Percentiles rank a stretch among this genome's conserved stretches.
Conservation (phyloP, 2,888 invertebrate species). For the Aproaerema taeniolella region DNA sequence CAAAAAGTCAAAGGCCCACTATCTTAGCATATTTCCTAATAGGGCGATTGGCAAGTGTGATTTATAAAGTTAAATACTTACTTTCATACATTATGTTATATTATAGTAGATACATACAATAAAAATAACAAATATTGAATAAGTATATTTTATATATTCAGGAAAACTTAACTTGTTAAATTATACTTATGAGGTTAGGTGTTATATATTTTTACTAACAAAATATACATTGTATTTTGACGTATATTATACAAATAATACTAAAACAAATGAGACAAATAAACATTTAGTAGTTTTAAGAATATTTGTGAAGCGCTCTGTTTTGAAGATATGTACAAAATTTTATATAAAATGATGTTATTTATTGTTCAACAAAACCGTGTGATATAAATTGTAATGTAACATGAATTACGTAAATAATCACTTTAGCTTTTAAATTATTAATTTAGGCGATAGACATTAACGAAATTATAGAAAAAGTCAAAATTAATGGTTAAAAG, state of each 20-base stretch:
- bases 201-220: too few species aligned
- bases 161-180: too few species aligned
- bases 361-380: background rate
- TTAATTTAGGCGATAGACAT: background rate
- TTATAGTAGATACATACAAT: too few species aligned
- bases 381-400: background rate
- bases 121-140: too few species aligned
- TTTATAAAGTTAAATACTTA: too few species aligned
- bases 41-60: background rate
- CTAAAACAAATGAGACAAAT: too few species aligned
- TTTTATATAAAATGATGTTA: background rate
- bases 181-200: too few species aligned
- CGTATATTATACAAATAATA: too few species aligned
- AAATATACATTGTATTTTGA: too few species aligned
- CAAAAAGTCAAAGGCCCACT: slow-evolving; percentile 20
- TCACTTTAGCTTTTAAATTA: background rate
- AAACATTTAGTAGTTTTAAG: background rate
- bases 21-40: slow-evolving; percentile 10
- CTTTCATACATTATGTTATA: too few species aligned
- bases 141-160: too few species aligned
- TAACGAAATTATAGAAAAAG: background rate
- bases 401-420: background rate
- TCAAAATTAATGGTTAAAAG: too few species aligned
- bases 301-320: background rate
- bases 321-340: background rate